Evolutionary conservation across 2,113 vertebrate genomes (phyloP).

Genomic region (Passer montanus): DNA sequence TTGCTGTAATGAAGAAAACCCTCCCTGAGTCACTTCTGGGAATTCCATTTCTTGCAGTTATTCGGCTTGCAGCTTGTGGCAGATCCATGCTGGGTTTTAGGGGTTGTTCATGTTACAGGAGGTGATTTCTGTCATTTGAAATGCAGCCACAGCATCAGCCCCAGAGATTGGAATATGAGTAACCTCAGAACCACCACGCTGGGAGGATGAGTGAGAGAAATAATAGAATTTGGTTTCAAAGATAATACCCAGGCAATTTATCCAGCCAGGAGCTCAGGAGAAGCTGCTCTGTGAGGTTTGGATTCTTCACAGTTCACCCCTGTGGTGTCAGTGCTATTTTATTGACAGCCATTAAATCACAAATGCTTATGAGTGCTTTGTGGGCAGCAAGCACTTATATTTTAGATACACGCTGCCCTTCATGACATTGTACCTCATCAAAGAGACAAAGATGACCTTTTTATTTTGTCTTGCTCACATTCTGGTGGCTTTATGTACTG

Average conservation of each 20-base stretch:
- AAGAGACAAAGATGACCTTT: constrained; percentile 6
- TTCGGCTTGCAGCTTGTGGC: constrained; percentile 27
- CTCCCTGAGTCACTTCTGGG: background rate
- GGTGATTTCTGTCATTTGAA: background rate
- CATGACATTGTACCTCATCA: background rate
- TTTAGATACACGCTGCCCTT: background rate
- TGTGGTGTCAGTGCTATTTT: background rate
- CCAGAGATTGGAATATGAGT: background rate
- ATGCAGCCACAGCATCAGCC: background rate
- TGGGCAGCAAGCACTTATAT: constrained; percentile 11
- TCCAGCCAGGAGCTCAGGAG: background rate
- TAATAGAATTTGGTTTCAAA: background rate
- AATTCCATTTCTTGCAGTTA: constrained; percentile 28
- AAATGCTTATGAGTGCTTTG: background rate
- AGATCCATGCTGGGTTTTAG: background rate
- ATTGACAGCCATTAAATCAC: constrained; percentile 1
- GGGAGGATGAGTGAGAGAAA: background rate
- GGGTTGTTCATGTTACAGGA: background rate
- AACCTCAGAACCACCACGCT: background rate
- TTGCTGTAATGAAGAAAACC: constrained; percentile 12
- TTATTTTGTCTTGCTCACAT: background rate
- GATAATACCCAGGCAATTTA: background rate
- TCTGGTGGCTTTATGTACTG: background rate
- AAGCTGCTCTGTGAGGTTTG: background rate
- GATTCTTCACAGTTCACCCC: background rate